Conservation (phyloP, 2,113 vertebrate species). For the Amia ocellicauda region DNA sequence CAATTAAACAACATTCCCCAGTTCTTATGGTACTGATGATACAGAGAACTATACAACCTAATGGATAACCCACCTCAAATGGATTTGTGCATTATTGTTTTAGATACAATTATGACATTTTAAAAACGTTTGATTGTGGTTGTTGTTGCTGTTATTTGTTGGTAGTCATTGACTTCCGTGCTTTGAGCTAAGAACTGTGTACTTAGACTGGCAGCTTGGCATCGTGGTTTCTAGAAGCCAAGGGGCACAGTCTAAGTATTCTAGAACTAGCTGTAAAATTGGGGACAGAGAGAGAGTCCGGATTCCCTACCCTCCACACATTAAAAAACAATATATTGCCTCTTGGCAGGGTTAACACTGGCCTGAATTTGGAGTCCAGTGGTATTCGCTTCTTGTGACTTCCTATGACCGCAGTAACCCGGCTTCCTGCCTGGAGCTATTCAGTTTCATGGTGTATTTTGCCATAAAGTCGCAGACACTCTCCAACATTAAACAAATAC, state of each 20-base stretch:
- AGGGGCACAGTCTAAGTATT: too few relatives aligned
- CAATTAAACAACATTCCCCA: too few relatives aligned
- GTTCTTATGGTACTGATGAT: too few relatives aligned
- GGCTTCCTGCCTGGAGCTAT: slow-evolving; percentile 38
- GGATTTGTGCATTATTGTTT: too few relatives aligned
- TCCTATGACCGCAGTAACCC: slow-evolving; percentile 37
- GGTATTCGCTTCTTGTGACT: slow-evolving; percentile 57
- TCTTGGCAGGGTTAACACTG: slow-evolving; percentile 32
- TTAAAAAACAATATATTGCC: slow-evolving; percentile 55
- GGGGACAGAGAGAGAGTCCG: slow-evolving; percentile 39
- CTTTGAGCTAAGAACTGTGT: slow-evolving; percentile 65
- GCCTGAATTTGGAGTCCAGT: slow-evolving; percentile 25
- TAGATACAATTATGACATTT: too few relatives aligned
- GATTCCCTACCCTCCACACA: too few relatives aligned
- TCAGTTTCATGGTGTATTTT: slow-evolving; percentile 45
- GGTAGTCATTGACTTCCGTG: too few relatives aligned
- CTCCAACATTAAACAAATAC: slow-evolving; percentile 47
- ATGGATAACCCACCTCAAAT: too few relatives aligned
- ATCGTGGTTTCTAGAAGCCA: too few relatives aligned
- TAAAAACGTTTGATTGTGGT: too few relatives aligned
- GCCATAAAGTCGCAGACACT: slow-evolving; percentile 25
- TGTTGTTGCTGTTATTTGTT: too few relatives aligned
- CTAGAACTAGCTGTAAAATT: slow-evolving; percentile 72
- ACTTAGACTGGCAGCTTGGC: slow-evolving; percentile 49
- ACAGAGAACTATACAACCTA: too few relatives aligned